Evolutionary conservation across 2,888 invertebrate genomes (phyloP), one percentile per base, ranked within the genome.

Genomic region (Agrilus mali): DNA sequence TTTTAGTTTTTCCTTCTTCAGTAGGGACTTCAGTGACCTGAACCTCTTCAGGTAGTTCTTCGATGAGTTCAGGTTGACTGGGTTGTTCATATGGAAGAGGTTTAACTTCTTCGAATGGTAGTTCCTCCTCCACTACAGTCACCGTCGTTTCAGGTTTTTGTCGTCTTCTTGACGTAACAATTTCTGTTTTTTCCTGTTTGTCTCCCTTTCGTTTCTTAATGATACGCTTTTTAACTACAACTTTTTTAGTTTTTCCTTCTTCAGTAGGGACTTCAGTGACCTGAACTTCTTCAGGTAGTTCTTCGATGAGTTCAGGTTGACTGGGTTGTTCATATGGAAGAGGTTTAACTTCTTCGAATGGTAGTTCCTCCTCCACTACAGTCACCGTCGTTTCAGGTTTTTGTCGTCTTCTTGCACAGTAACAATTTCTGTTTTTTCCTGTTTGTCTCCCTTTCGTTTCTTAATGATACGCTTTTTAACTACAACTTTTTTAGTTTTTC

Each of bases 401-500:
- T 53, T 50, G 35, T 51, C 53, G 7, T 52, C 53, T 15, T 44
- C 50, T 39, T 49, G 50, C 33, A 68, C 54, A 0, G 70, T 71
- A 50, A 67, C 65, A 50, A 73, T 69, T 58, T 67, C 66, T 17
- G 56, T 55, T 15, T 54, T 46, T 56, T 65, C 55, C 40, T 55
- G 56, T 35, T 68, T 68, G 0, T 55, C 54, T 1, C 68, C 71
- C 36, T 61, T 64, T 42, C 58, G 63, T 38, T 67, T 68, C 48
- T 65, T 73, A 1, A 69, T 64, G 3, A 64, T 61, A 1, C 68
- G 67, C 44, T 64, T 71, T 2, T 66, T 69, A 0, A 60, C 63
- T 7, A 56, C 49, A 12, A 47, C 40, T 22, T 52, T 58, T 44
- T 48, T 53, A 38, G 45, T 47, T 41, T 53, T 59, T 22, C 57